Base-by-base conservation (phyloP, 1,140 invertebrate genomes). In the Zaprionus ghesquierei region DNA sequence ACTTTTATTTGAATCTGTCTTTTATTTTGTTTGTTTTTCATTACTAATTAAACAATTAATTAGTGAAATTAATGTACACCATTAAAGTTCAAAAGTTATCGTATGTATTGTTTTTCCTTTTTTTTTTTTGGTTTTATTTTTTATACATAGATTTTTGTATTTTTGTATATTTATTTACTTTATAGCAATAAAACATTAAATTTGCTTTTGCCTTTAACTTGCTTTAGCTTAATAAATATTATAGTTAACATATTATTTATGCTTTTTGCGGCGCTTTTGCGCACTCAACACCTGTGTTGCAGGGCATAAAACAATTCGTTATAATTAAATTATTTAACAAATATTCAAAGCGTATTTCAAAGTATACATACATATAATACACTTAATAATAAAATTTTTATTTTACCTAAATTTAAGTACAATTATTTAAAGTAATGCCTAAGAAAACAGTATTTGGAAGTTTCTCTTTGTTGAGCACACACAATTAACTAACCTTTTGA, bases 1-100 rank as follows among this genome's bases (percentile, higher is more conserved):
- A 87, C 75, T 79, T 87, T 87, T 79, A 89, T 87, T 87, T 50
- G 51, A 87, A 82, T 82, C 51, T 86, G 82, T 87, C 75, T 86
- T 86, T 73, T 86, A 71, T 44, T 63, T 72, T 38, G 27, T 54
- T 84, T 18, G 59, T 69, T 64, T 75, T 65, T 65, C 66, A 66
- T 65, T 69, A 75, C 69, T 75, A 71, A 75, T 85, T 80, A 81
- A 85, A 77, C 74, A 77, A 68, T 66, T 82, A 87, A 77, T 87
- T 77, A 89, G 72, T 87, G 75, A 87, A 87, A 79, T 69, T 76
- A 76, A 66, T 75, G 61, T 87, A 89, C 69, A 71, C 61, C 75
- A 65, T 81, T 63, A 69, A 77, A 77, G 65, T 79, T 80, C 69
- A 74, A 69, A 70, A 79, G 59, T 62, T 76, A 29, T 61, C 46